Conservation (phyloP, 2,888 invertebrate species). For the Sesamia inferens region DNA sequence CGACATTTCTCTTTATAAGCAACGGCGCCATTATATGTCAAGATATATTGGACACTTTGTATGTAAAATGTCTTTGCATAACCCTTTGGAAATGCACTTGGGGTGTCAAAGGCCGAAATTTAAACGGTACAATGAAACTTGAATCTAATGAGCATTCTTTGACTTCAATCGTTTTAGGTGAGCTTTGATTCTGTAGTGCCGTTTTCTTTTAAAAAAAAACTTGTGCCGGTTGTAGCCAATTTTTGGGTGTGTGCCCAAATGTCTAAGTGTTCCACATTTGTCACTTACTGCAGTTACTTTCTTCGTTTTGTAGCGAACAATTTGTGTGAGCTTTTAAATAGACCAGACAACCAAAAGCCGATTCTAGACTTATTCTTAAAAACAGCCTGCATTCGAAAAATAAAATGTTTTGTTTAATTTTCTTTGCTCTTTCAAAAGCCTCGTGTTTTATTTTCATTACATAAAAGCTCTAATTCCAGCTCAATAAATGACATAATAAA, state of each 20-base stretch:
- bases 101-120: constrained; percentile 57
- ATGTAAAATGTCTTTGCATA: constrained; percentile 71
- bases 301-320: constrained; percentile 4
- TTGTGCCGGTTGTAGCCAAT: background rate
- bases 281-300: background rate
- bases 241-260: constrained; percentile 47
- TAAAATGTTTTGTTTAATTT: background rate
- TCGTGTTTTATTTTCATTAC: background rate
- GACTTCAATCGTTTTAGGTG: constrained; percentile 29
- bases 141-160: constrained; percentile 56
- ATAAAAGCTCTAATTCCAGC: background rate
- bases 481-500: constrained; percentile 6
- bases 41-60: constrained; percentile 40
- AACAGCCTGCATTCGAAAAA: background rate
- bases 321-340: constrained; percentile 36
- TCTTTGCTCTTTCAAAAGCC: background rate
- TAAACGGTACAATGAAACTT: constrained; percentile 50
- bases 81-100: constrained; percentile 63
- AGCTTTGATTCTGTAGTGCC: constrained; percentile 34
- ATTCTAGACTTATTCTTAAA: background rate
- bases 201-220: constrained; percentile 32
- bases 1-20: constrained; percentile 36
- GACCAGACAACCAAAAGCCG: background rate
- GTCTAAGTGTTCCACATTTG: constrained; percentile 42
- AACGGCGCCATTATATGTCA: constrained; percentile 15